These are phyloP conservation scores for Rhamphomyia laevipes DNA, from an alignment of 2,888 invertebrate species.

Conservation along the genomic window DNA sequence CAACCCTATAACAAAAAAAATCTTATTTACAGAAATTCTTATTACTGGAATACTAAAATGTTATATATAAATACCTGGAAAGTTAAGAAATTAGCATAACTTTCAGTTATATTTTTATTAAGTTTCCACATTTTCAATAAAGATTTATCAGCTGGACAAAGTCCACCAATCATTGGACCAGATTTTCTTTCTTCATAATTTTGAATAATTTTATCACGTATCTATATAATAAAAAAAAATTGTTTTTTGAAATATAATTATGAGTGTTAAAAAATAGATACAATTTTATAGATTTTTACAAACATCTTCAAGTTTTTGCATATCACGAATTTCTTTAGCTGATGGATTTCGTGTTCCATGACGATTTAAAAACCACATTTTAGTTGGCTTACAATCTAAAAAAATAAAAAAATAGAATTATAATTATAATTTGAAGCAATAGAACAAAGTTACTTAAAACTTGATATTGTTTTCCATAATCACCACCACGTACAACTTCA, in stretches of 20 bases:
- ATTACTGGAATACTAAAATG: not conserved
- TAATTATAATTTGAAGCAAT: constrained; percentile 2
- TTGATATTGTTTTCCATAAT: constrained; percentile 43
- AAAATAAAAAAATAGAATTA: not conserved
- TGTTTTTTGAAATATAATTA: not conserved
- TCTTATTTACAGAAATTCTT: not conserved
- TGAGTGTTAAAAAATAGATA: too few species aligned
- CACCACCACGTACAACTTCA: constrained; percentile 50
- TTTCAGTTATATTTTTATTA: constrained; percentile 46
- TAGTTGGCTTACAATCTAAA: constrained; percentile 56
- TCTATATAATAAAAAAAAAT: constrained; percentile 16
- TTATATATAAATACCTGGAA: constrained; percentile 20
- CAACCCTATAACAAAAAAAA: constrained; percentile 36
- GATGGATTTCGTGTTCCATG: constrained; percentile 60
- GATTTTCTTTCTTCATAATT: constrained; percentile 48
- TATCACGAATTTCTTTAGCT: constrained; percentile 40
- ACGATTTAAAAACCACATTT: constrained; percentile 59
- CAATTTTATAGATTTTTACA: too few species aligned
- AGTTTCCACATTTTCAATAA: constrained; percentile 55
- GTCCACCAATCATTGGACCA: constrained; percentile 41
- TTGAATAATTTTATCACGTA: constrained; percentile 45
- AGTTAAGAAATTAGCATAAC: constrained; percentile 47
- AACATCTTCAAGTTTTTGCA: constrained; percentile 45
- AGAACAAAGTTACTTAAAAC: constrained; percentile 46
- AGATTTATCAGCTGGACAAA: constrained; percentile 57